phyloP scores from a whole-genome alignment of 2,797 vertebrate genomes.

The Ataeniobius toweri region DNA sequence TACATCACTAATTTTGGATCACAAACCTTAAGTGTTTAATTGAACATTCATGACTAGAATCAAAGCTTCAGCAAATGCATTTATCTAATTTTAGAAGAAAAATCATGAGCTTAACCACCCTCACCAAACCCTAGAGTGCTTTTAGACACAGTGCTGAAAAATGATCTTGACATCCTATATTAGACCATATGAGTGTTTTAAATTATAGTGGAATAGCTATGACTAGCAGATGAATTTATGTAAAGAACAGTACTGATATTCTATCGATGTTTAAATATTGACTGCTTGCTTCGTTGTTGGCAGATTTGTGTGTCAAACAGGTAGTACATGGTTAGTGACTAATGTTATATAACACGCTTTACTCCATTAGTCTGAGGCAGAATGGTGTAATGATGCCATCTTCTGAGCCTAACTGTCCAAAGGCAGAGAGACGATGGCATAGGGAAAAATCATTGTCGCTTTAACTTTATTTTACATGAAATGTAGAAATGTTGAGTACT shows the following conservation, averaged over 20 bases:
- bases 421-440: background rate
- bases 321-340: background rate
- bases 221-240: background rate
- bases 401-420: conserved; percentile 16
- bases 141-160: background rate
- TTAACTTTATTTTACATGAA: no score
- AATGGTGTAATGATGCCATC: conserved; percentile 30
- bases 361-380: background rate
- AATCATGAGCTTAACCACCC: background rate
- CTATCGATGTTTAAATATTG: background rate
- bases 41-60: background rate
- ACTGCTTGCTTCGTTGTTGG: background rate
- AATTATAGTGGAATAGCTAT: no score
- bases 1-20: background rate
- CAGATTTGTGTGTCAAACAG: conserved; percentile 1
- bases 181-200: background rate
- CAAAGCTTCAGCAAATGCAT: background rate
- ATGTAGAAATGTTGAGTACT: no score
- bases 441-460: background rate
- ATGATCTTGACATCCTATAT: background rate
- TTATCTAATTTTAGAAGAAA: background rate
- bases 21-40: background rate
- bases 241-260: background rate
- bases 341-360: background rate
- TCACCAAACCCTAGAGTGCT: background rate